Percentiles rank a stretch among this genome's conserved stretches.
Evolutionary conservation across 2,797 vertebrate species (phyloP).

Genomic region (Morus bassanus): DNA sequence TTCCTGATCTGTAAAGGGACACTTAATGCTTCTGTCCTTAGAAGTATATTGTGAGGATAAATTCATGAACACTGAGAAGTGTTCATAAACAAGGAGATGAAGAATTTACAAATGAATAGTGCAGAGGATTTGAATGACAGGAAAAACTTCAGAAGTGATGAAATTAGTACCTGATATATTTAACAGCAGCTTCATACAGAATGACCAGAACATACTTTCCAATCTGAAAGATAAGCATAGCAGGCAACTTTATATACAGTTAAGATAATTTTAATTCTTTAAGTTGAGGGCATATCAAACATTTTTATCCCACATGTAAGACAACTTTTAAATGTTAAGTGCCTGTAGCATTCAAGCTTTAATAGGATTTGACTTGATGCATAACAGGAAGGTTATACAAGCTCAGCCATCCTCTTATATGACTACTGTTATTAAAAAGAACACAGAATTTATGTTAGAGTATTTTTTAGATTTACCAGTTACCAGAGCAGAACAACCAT

Average conservation of each 20-base stretch:
- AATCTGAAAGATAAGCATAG: background rate
- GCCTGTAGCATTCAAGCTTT: background rate
- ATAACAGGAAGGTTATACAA: background rate
- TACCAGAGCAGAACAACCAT: conserved; percentile 49
- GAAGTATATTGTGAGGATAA: background rate
- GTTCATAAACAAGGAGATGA: background rate
- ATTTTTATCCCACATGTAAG: conserved; percentile 15
- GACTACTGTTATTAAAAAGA: conserved; percentile 46
- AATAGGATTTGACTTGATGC: conserved; percentile 18
- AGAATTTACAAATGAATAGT: background rate
- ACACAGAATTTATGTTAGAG: conserved; percentile 15
- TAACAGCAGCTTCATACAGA: background rate
- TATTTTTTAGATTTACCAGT: conserved; percentile 42
- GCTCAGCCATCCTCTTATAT: conserved; percentile 2
- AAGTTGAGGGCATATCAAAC: background rate
- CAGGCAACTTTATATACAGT: background rate
- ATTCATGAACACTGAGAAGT: background rate
- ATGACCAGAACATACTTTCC: background rate
- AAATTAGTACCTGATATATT: background rate
- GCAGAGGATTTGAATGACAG: background rate
- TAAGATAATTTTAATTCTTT: background rate
- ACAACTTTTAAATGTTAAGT: conserved; percentile 15
- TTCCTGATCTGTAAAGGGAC: background rate
- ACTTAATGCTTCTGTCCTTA: background rate
- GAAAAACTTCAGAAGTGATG: background rate